Evolutionary conservation across 1,140 invertebrate genomes (phyloP), one percentile per base, ranked within the genome.

Genomic region (Cydia amplana): DNA sequence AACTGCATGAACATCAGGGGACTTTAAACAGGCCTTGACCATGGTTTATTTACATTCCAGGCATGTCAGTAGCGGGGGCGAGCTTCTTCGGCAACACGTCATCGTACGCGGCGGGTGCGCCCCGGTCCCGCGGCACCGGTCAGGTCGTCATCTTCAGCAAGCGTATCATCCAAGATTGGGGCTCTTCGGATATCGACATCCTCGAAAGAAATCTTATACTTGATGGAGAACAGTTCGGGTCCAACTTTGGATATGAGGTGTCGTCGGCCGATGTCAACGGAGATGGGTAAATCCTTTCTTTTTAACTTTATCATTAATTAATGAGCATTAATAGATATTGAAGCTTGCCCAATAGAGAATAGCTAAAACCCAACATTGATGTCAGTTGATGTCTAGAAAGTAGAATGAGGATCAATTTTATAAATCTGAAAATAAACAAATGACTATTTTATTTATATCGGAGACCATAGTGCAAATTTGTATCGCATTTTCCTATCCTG

Each of bases 181-280:
- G 93, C n/a, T 82, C 85, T 43, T 88, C 90, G 18, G 89, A 93
- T 55, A 85, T 92, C 18, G 94, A 94, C 63, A 92, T 94, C 9
- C 94, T 98, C 82, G 94, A 95, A 20, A 94, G 96, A 5, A 93
- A 93, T 7, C 83, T 96, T 40, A 94, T 95, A 28, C 91, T 98
- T 1, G 95, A 95, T 73, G 97, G 97, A 0, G 97, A 98, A 92
- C 97, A 97, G 88, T 97, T 98, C 86, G 97, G 95, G 1, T 97
- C 97, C 3, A 97, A 96, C 86, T 99, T 97, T 90, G 98, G 98
- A 64, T 98, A 98, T 85, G 96, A 98, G 93, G 90, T 98, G 4
- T 93, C 96, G 5, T 94, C 96, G 4, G 95, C 96, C 18, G 98
- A 99, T 93, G 93, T 98, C 4, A 98, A 99, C 86, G 96, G 96